Conservation (phyloP, 2,888 invertebrate genomes). For the Incurvaria masculella region DNA sequence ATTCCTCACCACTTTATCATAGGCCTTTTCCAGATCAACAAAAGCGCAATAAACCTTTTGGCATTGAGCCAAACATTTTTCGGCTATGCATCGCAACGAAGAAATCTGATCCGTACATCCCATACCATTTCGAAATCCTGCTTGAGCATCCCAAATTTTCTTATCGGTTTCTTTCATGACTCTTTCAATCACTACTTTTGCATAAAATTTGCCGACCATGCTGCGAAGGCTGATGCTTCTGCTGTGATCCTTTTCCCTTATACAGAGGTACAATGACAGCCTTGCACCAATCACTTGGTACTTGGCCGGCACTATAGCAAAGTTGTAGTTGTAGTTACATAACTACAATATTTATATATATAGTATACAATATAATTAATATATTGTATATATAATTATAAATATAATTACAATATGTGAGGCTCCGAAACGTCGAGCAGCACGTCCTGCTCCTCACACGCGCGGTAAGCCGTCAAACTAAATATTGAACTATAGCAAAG, state of each 20-base stretch:
- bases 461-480: too few species aligned
- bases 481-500: conserved; percentile 2
- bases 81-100: neutral
- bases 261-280: conserved; percentile 7
- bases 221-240: neutral
- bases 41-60: conserved; percentile 3
- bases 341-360: too few species aligned
- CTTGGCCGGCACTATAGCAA: too few species aligned
- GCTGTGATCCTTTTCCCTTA: conserved; percentile 6
- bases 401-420: too few species aligned
- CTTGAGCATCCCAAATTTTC: too few species aligned
- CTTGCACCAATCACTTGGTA: conserved; percentile 5
- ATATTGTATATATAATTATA: too few species aligned
- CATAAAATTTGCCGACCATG: neutral
- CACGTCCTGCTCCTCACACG: too few species aligned
- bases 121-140: too few species aligned
- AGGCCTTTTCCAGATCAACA: conserved; percentile 1
- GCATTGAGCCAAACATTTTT: neutral
- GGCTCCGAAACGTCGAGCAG: too few species aligned
- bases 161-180: neutral
- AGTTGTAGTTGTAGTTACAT: too few species aligned
- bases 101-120: conserved; percentile 3
- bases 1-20: neutral
- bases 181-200: conserved; percentile 1
- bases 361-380: too few species aligned